Percentiles rank a stretch among this genome's conserved stretches.
phyloP scores from a whole-genome alignment of 1,140 invertebrate species.

The Zaprionus inermis region DNA sequence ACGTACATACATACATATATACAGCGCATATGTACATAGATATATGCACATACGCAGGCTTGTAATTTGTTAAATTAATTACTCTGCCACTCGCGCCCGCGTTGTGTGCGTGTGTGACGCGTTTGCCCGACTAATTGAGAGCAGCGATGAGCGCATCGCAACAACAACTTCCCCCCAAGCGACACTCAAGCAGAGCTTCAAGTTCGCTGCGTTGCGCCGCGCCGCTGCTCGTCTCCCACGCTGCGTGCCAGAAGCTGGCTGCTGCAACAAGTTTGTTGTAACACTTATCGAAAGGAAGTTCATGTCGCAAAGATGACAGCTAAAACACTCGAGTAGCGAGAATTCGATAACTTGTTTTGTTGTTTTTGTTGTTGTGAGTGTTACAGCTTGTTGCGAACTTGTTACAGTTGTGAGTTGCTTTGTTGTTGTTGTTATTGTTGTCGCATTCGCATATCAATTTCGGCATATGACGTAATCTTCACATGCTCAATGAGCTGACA shows the following conservation, averaged over 20 bases:
- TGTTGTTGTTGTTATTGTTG: constrained; percentile 46
- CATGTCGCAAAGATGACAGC: constrained; percentile 36
- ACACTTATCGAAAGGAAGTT: constrained; percentile 37
- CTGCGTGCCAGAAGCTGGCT: constrained; percentile 6
- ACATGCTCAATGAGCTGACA: constrained; percentile 66
- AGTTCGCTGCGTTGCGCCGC: constrained; percentile 19
- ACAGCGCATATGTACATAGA: background rate
- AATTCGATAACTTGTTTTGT: constrained; percentile 43
- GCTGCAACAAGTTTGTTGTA: constrained; percentile 33
- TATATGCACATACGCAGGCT: constrained; percentile 11
- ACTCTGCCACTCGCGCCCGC: constrained; percentile 44
- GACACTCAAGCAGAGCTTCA: constrained; percentile 19
- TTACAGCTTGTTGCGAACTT: constrained; percentile 55
- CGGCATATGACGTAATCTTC: constrained; percentile 80
- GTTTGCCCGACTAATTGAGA: constrained; percentile 69
- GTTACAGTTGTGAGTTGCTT: constrained; percentile 47
- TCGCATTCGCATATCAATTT: constrained; percentile 77
- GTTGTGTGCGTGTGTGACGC: constrained; percentile 50
- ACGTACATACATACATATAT: background rate
- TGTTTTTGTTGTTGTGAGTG: constrained; percentile 42
- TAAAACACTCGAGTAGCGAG: constrained; percentile 25
- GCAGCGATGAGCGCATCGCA: constrained; percentile 69
- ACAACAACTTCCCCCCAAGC: constrained; percentile 1
- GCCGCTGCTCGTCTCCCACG: constrained; percentile 3
- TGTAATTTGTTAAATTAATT: constrained; percentile 80